Conservation (phyloP, 2,797 vertebrate species). For the Smutsia gigantea region DNA sequence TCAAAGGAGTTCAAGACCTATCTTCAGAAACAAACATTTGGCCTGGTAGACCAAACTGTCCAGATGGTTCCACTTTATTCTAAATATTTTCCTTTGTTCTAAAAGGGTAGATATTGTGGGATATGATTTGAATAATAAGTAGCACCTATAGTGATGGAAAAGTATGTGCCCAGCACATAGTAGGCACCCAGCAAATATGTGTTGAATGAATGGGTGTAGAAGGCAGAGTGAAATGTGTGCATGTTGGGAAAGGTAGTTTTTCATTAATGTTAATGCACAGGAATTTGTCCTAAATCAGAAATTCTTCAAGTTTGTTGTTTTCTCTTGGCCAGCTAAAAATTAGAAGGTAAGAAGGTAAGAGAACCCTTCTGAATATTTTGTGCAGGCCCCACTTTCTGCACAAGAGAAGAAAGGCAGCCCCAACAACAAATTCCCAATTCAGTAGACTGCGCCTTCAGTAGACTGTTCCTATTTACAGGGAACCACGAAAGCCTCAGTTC, state of each 20-base stretch:
- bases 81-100: constrained; percentile 70
- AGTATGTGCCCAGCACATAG: constrained; percentile 4
- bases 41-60: constrained; percentile 37
- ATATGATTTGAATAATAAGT: constrained; percentile 63
- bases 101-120: constrained; percentile 42
- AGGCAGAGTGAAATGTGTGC: neutral
- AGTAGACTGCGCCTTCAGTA: neutral
- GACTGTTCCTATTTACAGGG: neutral
- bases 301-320: constrained; percentile 21
- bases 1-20: constrained; percentile 37
- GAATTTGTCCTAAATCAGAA: neutral
- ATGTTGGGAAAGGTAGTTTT: neutral
- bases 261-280: neutral
- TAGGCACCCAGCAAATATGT: constrained; percentile 31
- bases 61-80: constrained; percentile 72
- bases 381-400: neutral
- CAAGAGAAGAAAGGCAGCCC: neutral
- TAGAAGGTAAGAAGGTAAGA: neutral
- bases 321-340: neutral
- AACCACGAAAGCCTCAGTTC: constrained; percentile 49
- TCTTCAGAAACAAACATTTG: constrained; percentile 61
- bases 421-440: neutral
- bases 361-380: constrained; percentile 23
- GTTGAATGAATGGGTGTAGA: neutral
- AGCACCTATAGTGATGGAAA: constrained; percentile 52